Evolutionary conservation across 1,140 invertebrate species (phyloP), one percentile per base, ranked within the genome.

Genomic region (Asobara japonica): DNA sequence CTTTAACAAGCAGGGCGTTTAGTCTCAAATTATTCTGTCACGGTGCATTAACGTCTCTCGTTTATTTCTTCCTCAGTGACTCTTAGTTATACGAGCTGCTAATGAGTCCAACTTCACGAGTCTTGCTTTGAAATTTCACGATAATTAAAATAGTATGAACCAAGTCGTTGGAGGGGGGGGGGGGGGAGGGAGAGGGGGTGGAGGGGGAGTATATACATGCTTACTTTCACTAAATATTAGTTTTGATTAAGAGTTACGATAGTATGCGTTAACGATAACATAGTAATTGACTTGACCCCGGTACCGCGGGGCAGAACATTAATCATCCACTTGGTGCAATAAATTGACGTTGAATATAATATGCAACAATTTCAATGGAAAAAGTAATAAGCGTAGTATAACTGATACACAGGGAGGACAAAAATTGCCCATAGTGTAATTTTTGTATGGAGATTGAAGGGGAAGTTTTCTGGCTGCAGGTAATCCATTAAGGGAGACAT

Each of bases 11-110:
- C 74, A 60, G 69, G 72, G 78, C 78, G 81, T 80, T 82, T 78
- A 83, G 75, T 75, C 74, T 78, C 77, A 77, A 83, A 85, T 82
- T 83, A 83, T 84, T 81, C 82, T 84, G 82, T 84, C 83, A 84
- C 76, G 75, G 77, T 68, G 79, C 77, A 82, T 85, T 85, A 85
- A 83, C 79, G 77, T 83, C 78, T 56, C 20, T 18, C 51, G 72
- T 75, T 74, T 76, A 72, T 72, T 76, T 79, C 76, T 72, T 75
- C 56, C 60, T 36, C 3, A 6, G 72, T 73, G n/a, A 7, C n/a
- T 45, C 48, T 71, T 56, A 48, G 61, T 25, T 73, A 45, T 78
- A 77, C 77, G 75, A 77, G 69, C 77, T 75, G 76, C 77, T 79
- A 80, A 80, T 80, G 73, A 79, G 73, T 48, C 68, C 67, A 66